Conservation (phyloP, 2,888 invertebrate species). For the Synergus gifuensis region DNA sequence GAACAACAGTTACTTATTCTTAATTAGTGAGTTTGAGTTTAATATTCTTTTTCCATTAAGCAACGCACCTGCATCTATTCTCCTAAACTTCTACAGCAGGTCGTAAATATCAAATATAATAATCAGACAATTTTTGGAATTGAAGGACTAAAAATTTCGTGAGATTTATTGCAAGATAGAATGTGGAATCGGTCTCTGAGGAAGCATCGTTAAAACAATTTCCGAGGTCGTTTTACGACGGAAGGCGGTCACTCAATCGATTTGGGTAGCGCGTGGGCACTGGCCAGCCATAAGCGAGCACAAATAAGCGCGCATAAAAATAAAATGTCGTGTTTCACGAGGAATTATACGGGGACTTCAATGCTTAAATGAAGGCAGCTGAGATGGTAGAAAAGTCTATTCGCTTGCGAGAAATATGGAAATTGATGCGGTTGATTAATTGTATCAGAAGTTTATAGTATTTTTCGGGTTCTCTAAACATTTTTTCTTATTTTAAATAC, state of each 20-base stretch:
- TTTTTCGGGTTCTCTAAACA: background rate
- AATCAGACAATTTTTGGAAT: slow-evolving; percentile 27
- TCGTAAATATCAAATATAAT: background rate
- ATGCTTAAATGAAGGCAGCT: slow-evolving; percentile 26
- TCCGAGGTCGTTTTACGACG: slow-evolving; percentile 41
- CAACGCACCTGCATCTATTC: background rate
- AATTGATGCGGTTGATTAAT: background rate
- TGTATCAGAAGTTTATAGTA: background rate
- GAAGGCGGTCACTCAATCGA: slow-evolving; percentile 47
- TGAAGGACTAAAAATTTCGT: background rate
- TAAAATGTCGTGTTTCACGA: slow-evolving; percentile 44
- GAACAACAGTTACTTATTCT: background rate
- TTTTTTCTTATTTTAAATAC: background rate
- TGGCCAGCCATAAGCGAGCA: slow-evolving; percentile 54
- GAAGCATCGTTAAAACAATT: slow-evolving; percentile 41
- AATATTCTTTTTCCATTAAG: background rate
- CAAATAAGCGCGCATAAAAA: slow-evolving; percentile 64
- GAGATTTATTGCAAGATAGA: slow-evolving; percentile 28
- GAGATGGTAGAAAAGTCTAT: background rate
- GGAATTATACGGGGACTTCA: slow-evolving; percentile 25
- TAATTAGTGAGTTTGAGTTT: background rate
- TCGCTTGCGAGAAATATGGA: background rate
- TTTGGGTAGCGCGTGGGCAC: slow-evolving; percentile 49
- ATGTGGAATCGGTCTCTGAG: background rate
- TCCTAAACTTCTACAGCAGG: background rate